Conservation (phyloP, 2,113 vertebrate species). For the Saccopteryx leptura region DNA sequence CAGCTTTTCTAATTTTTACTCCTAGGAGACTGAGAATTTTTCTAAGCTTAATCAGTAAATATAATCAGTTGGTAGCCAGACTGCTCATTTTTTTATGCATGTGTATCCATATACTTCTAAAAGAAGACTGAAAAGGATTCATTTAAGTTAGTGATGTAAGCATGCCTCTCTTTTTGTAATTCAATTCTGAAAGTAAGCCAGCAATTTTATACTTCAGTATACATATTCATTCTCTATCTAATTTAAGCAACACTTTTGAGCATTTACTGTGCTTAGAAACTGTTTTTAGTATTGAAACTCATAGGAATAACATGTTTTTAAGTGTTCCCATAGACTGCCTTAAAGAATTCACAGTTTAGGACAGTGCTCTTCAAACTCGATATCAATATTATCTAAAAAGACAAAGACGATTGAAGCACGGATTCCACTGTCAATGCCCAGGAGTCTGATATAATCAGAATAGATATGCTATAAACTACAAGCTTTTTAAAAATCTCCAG, state of each 20-base stretch:
- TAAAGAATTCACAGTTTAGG: neutral
- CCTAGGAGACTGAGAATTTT: neutral
- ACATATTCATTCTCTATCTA: neutral
- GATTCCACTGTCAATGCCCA: neutral
- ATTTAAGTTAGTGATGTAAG: conserved; percentile 22
- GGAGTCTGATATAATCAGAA: neutral
- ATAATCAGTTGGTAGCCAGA: conserved; percentile 39
- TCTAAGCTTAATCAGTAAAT: conserved; percentile 66
- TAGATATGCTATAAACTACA: neutral
- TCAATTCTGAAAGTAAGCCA: neutral
- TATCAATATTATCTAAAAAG: neutral
- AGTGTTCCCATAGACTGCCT: neutral
- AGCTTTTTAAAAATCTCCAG: neutral
- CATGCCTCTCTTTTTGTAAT: neutral
- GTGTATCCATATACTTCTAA: conserved; percentile 13
- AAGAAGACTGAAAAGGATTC: conserved; percentile 2
- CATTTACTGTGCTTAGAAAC: neutral
- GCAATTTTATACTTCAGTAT: neutral
- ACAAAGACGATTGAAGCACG: neutral
- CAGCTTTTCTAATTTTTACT: conserved; percentile 62
- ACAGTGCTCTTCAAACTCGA: neutral
- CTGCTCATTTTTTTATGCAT: conserved; percentile 55
- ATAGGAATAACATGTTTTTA: neutral
- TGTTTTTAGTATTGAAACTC: neutral
- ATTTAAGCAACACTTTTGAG: neutral